Conservation (phyloP, 2,888 invertebrate species). For the Drosophila mimetica region DNA sequence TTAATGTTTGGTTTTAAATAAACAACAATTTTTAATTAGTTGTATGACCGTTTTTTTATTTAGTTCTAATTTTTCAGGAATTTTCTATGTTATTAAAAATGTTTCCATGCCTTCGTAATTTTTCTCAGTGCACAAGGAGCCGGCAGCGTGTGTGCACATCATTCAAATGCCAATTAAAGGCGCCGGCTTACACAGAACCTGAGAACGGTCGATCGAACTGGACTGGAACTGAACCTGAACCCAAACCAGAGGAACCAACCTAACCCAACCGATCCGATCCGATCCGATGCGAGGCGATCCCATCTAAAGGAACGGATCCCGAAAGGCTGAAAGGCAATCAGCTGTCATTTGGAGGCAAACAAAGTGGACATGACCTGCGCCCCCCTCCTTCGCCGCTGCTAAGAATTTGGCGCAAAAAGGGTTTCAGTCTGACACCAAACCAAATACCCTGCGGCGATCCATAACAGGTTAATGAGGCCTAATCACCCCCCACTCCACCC, state of each 20-base stretch:
- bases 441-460: slow-evolving; percentile 34
- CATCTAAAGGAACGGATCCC: slow-evolving; percentile 25
- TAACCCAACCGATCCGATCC: slow-evolving; percentile 3
- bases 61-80: too few relatives aligned
- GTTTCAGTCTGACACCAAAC: slow-evolving; percentile 40
- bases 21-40: too few relatives aligned
- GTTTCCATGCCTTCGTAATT: too few relatives aligned
- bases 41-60: too few relatives aligned
- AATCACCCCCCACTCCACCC: slow-evolving; percentile 35
- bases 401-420: slow-evolving; percentile 48
- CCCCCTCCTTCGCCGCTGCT: background rate
- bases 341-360: slow-evolving; percentile 79
- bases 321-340: slow-evolving; percentile 66
- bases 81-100: too few relatives aligned
- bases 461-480: slow-evolving; percentile 38
- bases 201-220: slow-evolving; percentile 51
- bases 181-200: slow-evolving; percentile 76
- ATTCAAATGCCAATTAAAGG: slow-evolving; percentile 82
- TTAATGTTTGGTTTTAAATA: too few relatives aligned
- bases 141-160: slow-evolving; percentile 72
- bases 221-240: slow-evolving; percentile 3
- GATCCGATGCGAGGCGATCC: slow-evolving; percentile 13
- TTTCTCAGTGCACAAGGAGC: background rate
- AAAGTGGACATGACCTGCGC: slow-evolving; percentile 76
- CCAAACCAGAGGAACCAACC: slow-evolving; percentile 1